Conservation (phyloP, 2,888 invertebrate genomes). For the Drosophila ustulata region DNA sequence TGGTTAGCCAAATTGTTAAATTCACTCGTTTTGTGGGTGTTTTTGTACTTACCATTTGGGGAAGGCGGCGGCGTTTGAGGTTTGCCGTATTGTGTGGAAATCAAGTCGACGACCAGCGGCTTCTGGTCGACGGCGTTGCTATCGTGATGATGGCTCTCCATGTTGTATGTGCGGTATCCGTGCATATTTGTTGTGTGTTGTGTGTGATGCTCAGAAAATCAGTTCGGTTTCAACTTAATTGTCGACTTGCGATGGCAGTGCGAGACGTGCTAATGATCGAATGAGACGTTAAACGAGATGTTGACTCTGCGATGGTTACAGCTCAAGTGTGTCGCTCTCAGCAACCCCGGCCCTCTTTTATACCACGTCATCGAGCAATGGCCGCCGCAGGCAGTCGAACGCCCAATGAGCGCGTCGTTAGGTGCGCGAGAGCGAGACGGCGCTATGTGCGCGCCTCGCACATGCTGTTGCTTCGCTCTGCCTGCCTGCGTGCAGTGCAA, state of each 20-base stretch:
- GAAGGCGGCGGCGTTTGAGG: conserved; percentile 86
- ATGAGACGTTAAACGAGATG: conserved; percentile 47
- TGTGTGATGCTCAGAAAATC: not conserved
- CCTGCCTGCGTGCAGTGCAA: conserved; percentile 42
- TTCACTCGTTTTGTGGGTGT: not conserved
- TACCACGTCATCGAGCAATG: conserved; percentile 73
- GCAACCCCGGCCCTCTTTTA: conserved; percentile 78
- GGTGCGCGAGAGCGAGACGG: conserved; percentile 43
- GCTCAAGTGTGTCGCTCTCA: conserved; percentile 79
- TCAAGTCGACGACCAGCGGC: conserved; percentile 87
- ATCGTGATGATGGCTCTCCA: conserved; percentile 81
- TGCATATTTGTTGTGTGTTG: conserved; percentile 80
- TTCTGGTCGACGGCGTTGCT: conserved; percentile 81
- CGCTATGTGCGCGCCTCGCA: not conserved
- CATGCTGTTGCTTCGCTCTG: conserved; percentile 39
- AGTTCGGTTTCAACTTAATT: conserved; percentile 3
- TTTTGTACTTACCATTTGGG: conserved; percentile 85
- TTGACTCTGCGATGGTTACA: conserved; percentile 73
- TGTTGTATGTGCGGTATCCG: conserved; percentile 85
- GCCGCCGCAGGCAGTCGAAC: conserved; percentile 62
- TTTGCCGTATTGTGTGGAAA: conserved; percentile 86
- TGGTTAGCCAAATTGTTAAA: conserved; percentile 29
- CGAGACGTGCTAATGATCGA: conserved; percentile 19
- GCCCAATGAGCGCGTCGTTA: conserved; percentile 69
- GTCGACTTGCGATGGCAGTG: conserved; percentile 22